A percentile compares a stretch with the other conserved stretches of the same genome.
These are phyloP conservation scores for Asteroscopus sphinx DNA, from an alignment of 2,888 invertebrate genomes.

Conservation along the genomic window DNA sequence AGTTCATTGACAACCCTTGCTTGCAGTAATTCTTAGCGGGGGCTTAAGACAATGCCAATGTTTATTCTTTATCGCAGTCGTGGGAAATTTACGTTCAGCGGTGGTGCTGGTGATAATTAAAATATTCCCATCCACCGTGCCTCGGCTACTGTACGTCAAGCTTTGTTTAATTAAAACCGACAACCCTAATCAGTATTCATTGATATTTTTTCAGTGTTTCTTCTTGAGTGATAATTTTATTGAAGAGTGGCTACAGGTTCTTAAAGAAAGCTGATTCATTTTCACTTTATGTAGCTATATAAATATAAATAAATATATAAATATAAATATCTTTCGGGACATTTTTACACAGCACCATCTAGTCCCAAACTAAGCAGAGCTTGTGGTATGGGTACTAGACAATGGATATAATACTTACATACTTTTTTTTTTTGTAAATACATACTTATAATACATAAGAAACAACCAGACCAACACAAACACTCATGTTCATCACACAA, in stretches of 20 bases:
- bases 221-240: slow-evolving; percentile 7
- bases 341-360: too few species aligned
- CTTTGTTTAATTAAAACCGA: slow-evolving; percentile 79
- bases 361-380: too few species aligned
- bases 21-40: slow-evolving; percentile 81
- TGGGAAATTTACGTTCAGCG: slow-evolving; percentile 86
- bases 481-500: too few species aligned
- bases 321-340: too few species aligned
- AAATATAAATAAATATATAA: too few species aligned
- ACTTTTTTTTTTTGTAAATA: too few species aligned
- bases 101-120: slow-evolving; percentile 80
- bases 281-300: too few species aligned
- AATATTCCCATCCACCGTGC: slow-evolving; percentile 82
- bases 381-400: too few species aligned
- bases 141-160: slow-evolving; percentile 59
- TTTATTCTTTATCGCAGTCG: slow-evolving; percentile 90
- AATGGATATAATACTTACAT: too few species aligned
- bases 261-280: too few species aligned
- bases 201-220: slow-evolving; percentile 53
- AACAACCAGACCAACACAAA: too few species aligned
- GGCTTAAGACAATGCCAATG: slow-evolving; percentile 85
- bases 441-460: too few species aligned
- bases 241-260: background rate
- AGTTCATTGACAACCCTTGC: slow-evolving; percentile 73
- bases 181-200: slow-evolving; percentile 80